Evolutionary conservation across 2,888 invertebrate genomes (phyloP), one percentile per base, ranked within the genome.

Genomic region (Cecidostiba fungosa): DNA sequence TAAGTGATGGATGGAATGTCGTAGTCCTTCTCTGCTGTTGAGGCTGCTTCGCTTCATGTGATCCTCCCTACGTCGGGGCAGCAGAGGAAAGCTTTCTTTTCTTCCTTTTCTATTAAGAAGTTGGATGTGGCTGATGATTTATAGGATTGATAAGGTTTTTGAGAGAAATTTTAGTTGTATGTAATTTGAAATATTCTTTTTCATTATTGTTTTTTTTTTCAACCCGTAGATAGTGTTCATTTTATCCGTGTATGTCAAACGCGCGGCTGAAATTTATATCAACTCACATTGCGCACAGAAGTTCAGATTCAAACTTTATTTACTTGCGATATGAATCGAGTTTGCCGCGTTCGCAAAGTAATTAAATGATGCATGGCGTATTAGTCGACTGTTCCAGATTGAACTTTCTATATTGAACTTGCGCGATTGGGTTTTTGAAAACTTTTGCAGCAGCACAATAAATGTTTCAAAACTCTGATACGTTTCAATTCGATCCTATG

Each of bases 1-100:
- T 86, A 84, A 62, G 73, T 81, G 80, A 81, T 84, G 77, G 84
- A 86, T 84, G 39, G 66, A 62, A 72, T 47, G 32, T 77, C 66
- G 4, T 26, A 36, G 47, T 12, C 59, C n/a, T 23, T 14, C 69
- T 32, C 69, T 32, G 19, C 29, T 59, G 23, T 14, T 29, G 19
- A 26, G 3, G 69, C 32, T 29, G 69, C 26, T 72, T n/a, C 10
- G 8, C 72, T 36, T 10, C 72, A 8, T n/a, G 36, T 3, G 43
- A 59, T 23, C 54, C n/a, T 59, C 54, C 19, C 43, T 12, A 12
- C 43, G 10, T 43, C 43, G 43, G 12, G 32, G 3, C 3, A 0
- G 43, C 14, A 1, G 19, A 26, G 29, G 69, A 69, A 29, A 29
- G 16, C 32, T 69, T 16, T 69, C 69, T 69, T 32, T 26, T 26